Conservation (phyloP, 2,113 vertebrate species). For the Gnathonemus longibarbis region DNA sequence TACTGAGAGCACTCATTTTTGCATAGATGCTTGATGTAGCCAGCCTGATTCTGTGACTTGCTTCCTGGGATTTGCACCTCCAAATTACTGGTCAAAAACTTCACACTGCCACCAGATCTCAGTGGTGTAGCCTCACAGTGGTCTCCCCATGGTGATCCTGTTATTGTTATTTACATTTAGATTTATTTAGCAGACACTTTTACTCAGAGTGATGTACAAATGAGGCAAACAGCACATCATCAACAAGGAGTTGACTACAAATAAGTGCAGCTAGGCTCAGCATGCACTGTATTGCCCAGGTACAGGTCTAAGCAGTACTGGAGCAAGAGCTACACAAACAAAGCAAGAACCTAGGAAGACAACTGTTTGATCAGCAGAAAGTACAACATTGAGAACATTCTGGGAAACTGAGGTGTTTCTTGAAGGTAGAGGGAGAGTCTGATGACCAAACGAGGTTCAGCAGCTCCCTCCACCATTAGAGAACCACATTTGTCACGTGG, state of each 20-base stretch:
- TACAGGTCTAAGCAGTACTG: background rate
- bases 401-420: background rate
- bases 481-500: background rate
- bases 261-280: background rate
- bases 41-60: background rate
- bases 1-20: background rate
- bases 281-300: background rate
- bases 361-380: background rate
- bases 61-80: background rate
- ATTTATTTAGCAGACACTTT: background rate
- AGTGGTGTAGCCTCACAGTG: background rate
- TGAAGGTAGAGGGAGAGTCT: background rate
- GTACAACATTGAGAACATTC: background rate
- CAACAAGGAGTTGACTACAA: background rate
- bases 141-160: background rate
- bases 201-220: background rate
- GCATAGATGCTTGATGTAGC: background rate
- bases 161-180: background rate
- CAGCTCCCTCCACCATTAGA: background rate
- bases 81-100: background rate
- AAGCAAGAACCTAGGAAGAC: background rate
- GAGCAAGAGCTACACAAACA: background rate
- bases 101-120: background rate
- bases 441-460: background rate
- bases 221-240: background rate